Base-by-base conservation (phyloP, 2,113 vertebrate species). In the Rhabdomys dilectus region DNA sequence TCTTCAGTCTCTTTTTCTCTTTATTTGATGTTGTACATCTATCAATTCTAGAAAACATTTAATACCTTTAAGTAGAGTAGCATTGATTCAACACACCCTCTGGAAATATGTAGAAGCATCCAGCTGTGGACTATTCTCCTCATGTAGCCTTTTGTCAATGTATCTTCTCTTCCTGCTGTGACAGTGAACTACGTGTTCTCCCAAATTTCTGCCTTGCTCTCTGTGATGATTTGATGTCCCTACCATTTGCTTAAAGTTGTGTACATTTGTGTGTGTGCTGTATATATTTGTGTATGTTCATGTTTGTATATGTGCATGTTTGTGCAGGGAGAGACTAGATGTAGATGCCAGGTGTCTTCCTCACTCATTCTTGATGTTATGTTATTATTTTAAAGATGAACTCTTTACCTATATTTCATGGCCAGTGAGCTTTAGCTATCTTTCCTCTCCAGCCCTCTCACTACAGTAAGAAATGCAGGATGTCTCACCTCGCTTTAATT, bases 21-120 rank as follows among this genome's bases (percentile, higher is more conserved):
- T 51, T 53, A 62, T n/a, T 91, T 70, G 77, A 64, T 89, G 9
- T 75, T 75, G 0, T 1, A 45, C 21, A 10, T 48, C 11, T 62
- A 22, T 91, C 48, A 51, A 11, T 16, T 45, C 24, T 5, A 80
- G 4, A 22, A 84, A 75, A 89, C 36, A 5, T 56, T 7, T 82
- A 10, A 64, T 77, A 4, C 31, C 3, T 45, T 42, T 76, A 91
- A 39, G 26, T 51, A 85, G 31, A 84, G 2, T 80, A 45, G 53
- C 5, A 82, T 70, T 96, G 88, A 16, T 94, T 90, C n/a, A 72
- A 87, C 77, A 22, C 77, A 15, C 16, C 58, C 88, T 68, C 70
- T 87, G 26, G 12, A 91, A 77, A 22, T 34, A 4, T 68, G 56
- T 21, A 45, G 31, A 53, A 70, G 75, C 7, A 75, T 42, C 15